Conservation (phyloP, 35 echinoderm and acorn worm species). For the Nesometra sesokonis region DNA sequence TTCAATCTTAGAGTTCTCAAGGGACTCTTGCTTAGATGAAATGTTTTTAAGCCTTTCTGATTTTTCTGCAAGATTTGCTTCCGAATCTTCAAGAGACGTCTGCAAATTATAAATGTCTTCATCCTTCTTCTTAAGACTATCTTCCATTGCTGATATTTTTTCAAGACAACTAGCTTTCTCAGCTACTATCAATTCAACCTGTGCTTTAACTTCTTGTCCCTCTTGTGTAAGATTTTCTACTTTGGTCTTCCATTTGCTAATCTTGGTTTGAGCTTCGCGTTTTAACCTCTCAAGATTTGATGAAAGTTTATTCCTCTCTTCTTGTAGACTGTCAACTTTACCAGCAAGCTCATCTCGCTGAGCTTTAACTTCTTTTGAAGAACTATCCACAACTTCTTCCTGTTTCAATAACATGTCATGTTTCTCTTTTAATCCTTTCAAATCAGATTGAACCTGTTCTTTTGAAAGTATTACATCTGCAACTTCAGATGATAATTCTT, state of each 20-base stretch:
- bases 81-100: background rate
- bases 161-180: conserved; percentile 13
- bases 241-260: conserved; percentile 53
- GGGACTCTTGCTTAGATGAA: background rate
- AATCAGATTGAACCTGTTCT: background rate
- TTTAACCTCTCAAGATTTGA: conserved; percentile 92
- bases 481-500: background rate
- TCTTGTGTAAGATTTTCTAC: conserved; percentile 13
- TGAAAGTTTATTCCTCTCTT: conserved; percentile 58
- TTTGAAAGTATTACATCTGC: background rate
- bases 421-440: background rate
- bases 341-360: conserved; percentile 14
- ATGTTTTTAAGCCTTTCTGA: background rate
- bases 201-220: background rate
- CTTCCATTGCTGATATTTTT: conserved; percentile 1
- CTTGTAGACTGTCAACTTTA: conserved; percentile 17
- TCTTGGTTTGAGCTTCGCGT: conserved; percentile 56
- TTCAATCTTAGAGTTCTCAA: background rate
- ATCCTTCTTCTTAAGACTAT: background rate
- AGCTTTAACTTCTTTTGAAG: background rate
- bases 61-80: background rate
- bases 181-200: background rate
- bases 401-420: background rate
- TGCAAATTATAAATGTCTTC: background rate
- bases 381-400: background rate